Conservation (phyloP, 2,888 invertebrate species). For the Laspeyria flexula region DNA sequence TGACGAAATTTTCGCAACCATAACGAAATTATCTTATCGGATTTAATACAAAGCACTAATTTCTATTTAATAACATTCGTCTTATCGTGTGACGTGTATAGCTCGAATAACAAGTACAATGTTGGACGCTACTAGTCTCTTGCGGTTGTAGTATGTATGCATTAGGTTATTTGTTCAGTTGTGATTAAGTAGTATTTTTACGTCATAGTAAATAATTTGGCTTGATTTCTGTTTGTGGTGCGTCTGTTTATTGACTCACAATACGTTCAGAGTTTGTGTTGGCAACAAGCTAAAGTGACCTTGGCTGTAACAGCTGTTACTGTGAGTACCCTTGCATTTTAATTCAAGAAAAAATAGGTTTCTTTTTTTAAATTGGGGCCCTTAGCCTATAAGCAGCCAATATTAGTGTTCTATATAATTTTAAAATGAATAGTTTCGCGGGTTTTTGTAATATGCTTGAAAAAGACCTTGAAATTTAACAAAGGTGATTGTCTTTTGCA, state of each 20-base stretch:
- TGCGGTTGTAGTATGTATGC: constrained; percentile 19
- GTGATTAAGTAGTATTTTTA: constrained; percentile 65
- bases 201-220: constrained; percentile 80
- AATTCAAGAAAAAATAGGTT: constrained; percentile 14
- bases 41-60: constrained; percentile 34
- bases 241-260: constrained; percentile 68
- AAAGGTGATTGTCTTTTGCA: constrained; percentile 14
- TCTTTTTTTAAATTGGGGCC: neutral
- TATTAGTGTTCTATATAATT: too few relatives aligned
- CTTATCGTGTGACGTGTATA: constrained; percentile 25
- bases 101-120: constrained; percentile 14
- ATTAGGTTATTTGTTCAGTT: constrained; percentile 65
- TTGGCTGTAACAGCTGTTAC: constrained; percentile 77
- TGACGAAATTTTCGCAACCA: constrained; percentile 54
- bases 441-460: constrained; percentile 29
- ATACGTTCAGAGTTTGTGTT: constrained; percentile 55
- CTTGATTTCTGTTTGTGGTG: constrained; percentile 65
- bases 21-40: constrained; percentile 55
- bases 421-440: constrained; percentile 19
- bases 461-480: constrained; percentile 31
- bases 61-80: constrained; percentile 23
- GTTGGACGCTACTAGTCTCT: constrained; percentile 12
- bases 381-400: too few relatives aligned
- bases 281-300: constrained; percentile 70
- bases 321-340: constrained; percentile 53